Evolutionary conservation across 2,888 invertebrate genomes (phyloP).

Genomic region (Hydroisotoma schaefferi): DNA sequence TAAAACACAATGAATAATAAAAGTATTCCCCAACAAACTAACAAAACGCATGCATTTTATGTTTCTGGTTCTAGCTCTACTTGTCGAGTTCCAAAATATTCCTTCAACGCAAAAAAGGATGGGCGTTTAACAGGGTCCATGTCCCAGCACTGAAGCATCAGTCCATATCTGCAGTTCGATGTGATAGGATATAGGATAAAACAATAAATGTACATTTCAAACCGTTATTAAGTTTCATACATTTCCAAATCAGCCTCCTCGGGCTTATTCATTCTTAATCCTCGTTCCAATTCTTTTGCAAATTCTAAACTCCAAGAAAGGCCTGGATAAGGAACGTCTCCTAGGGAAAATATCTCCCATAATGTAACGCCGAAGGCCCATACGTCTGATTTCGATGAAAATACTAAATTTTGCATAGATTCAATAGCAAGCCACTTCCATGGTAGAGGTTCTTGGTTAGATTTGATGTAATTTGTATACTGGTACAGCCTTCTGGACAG

Average conservation of each 20-base stretch:
- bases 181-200: no score
- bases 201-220: no score
- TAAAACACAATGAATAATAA: no score
- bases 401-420: background rate
- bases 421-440: background rate
- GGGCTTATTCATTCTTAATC: background rate
- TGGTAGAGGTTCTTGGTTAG: conserved; percentile 6
- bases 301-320: background rate
- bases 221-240: no score
- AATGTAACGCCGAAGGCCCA: background rate
- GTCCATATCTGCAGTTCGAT: no score
- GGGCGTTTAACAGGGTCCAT: no score
- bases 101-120: no score
- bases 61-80: no score
- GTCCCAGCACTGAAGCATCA: no score
- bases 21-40: no score
- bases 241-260: background rate
- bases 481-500: conserved; percentile 14
- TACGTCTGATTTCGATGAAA: background rate
- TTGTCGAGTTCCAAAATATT: no score
- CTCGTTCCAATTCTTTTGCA: background rate
- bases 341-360: background rate
- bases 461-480: conserved; percentile 17
- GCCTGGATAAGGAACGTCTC: background rate
- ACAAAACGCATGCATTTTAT: no score